Percentiles rank a stretch among this genome's conserved stretches.
Conservation (phyloP, 2,888 invertebrate species). For the Myopa tessellatipennis region DNA sequence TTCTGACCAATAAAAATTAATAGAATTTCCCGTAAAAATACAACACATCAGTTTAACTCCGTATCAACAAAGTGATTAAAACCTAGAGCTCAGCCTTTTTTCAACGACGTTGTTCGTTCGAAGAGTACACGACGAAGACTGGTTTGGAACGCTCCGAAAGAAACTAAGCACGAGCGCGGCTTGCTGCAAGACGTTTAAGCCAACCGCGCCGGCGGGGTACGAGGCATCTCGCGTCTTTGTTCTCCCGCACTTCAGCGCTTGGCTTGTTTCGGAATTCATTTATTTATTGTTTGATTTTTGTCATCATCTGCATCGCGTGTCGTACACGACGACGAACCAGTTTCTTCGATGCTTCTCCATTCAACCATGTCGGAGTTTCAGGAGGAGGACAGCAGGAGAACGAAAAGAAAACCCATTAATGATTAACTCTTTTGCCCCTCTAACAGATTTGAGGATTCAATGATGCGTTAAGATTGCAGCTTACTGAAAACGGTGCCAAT, state of each 20-base stretch:
- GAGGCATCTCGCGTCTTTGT: background rate
- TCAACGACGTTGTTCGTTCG: slow-evolving; percentile 26
- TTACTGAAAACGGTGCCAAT: background rate
- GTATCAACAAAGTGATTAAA: background rate
- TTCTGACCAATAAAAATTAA: slow-evolving; percentile 1
- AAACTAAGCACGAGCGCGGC: background rate
- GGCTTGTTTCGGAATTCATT: slow-evolving; percentile 22
- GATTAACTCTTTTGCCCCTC: background rate
- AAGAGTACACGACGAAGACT: slow-evolving; percentile 36
- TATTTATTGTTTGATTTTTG: slow-evolving; percentile 23
- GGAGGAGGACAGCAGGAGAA: background rate
- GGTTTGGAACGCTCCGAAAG: slow-evolving; percentile 23
- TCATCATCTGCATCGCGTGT: slow-evolving; percentile 23
- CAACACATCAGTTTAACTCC: background rate
- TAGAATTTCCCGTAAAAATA: background rate
- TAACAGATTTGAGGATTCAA: slow-evolving; percentile 15
- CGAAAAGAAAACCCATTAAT: background rate
- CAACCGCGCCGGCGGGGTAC: background rate
- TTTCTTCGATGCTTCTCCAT: slow-evolving; percentile 10
- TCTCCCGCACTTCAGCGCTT: slow-evolving; percentile 15
- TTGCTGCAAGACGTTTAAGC: slow-evolving; percentile 24
- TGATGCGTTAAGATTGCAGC: slow-evolving; percentile 16
- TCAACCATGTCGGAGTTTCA: background rate
- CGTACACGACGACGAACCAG: slow-evolving; percentile 30
- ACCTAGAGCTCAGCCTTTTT: background rate